Evolutionary conservation across 35 echinoderm and acorn worm genomes (phyloP).

Genomic region (Ptychodera flava): DNA sequence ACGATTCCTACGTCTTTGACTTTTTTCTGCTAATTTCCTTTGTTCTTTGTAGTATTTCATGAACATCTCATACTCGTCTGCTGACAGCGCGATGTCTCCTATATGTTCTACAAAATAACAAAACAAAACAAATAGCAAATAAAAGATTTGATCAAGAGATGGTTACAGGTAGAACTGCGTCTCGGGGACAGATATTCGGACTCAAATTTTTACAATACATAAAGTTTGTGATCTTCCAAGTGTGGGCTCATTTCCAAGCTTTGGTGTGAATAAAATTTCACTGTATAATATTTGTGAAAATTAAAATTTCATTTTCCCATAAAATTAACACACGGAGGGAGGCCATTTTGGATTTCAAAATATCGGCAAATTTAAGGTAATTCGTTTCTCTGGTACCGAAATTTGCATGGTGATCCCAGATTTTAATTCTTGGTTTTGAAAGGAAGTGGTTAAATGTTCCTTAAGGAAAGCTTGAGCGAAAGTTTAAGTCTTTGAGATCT

Average conservation of each 20-base stretch:
- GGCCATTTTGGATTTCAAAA: too few species aligned
- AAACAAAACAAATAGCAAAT: not conserved
- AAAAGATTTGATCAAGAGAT: too few species aligned
- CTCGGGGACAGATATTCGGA: not conserved
- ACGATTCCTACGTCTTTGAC: not conserved
- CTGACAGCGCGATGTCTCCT: conserved; percentile 12
- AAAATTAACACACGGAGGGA: too few species aligned
- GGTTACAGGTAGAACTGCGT: not conserved
- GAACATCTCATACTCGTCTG: not conserved
- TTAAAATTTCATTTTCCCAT: too few species aligned
- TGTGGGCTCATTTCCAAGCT: not conserved
- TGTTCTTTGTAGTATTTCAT: not conserved
- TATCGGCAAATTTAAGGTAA: too few species aligned
- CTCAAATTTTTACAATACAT: not conserved
- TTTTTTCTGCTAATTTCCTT: not conserved
- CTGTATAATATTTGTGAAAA: not conserved
- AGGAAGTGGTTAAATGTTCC: too few species aligned
- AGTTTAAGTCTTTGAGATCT: too few species aligned
- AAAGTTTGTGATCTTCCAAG: not conserved
- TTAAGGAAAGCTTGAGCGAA: too few species aligned
- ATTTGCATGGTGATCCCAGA: too few species aligned
- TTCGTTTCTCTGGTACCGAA: too few species aligned
- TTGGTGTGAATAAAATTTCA: not conserved
- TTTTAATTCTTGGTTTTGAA: too few species aligned
- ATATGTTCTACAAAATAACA: not conserved